A percentile compares a stretch with the other conserved stretches of the same genome.
phyloP scores from a whole-genome alignment of 2,888 invertebrate genomes.

The Eilema caniola region DNA sequence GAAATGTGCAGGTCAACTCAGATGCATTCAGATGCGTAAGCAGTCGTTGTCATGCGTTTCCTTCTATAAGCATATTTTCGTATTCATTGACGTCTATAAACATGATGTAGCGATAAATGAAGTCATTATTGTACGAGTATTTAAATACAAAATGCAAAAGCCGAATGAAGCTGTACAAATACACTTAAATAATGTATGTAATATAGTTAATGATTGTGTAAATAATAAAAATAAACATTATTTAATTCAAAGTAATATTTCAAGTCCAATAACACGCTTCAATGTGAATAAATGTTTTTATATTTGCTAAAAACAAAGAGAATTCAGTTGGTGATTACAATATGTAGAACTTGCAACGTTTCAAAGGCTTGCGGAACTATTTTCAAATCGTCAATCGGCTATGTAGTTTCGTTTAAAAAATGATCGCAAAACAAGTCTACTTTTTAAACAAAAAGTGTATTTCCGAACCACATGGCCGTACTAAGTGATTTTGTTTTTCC shows the following conservation, averaged over 20 bases:
- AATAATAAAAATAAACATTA: neutral
- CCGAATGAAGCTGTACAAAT: neutral
- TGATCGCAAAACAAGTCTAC: neutral
- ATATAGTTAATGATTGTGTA: neutral
- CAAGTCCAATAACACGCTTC: neutral
- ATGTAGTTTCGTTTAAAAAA: neutral
- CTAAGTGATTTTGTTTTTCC: neutral
- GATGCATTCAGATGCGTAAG: neutral
- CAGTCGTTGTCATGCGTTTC: neutral
- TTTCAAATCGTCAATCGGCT: constrained; percentile 7
- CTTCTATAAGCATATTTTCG: neutral
- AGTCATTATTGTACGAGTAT: neutral
- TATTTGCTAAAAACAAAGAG: neutral
- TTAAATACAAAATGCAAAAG: neutral
- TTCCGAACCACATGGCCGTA: neutral
- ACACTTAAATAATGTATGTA: neutral
- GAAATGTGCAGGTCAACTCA: neutral
- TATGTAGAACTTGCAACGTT: neutral
- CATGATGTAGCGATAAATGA: neutral
- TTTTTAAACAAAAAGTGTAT: neutral
- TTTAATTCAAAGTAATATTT: neutral
- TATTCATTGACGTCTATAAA: no score
- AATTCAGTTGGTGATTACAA: neutral
- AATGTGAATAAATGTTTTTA: neutral
- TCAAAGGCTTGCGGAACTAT: constrained; percentile 1